These are phyloP conservation scores for Parnassius mnemosyne DNA, from an alignment of 2,888 invertebrate species.

Conservation along the genomic window DNA sequence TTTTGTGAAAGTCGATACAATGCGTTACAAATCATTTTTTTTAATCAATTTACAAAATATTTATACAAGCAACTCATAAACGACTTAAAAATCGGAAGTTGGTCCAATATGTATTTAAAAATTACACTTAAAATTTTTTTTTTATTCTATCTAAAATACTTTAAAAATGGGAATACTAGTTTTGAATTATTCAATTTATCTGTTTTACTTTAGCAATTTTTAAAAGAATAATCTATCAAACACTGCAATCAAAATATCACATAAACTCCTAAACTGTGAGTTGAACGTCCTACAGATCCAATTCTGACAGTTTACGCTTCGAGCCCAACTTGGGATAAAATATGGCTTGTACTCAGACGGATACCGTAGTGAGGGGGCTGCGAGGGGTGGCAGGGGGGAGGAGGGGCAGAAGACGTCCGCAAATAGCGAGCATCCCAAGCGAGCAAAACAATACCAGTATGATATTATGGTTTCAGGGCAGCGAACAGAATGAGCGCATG, in stretches of 20 bases:
- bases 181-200: too few relatives aligned
- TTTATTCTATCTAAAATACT: too few relatives aligned
- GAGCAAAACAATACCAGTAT: constrained; percentile 77
- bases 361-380: constrained; percentile 58
- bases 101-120: too few relatives aligned
- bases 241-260: constrained; percentile 29
- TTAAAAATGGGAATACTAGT: too few relatives aligned
- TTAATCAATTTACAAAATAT: too few relatives aligned
- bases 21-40: not conserved
- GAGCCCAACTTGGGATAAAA: constrained; percentile 75
- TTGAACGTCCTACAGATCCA: constrained; percentile 72
- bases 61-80: too few relatives aligned
- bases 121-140: too few relatives aligned
- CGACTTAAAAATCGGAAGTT: too few relatives aligned
- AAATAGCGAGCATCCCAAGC: constrained; percentile 72
- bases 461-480: constrained; percentile 67
- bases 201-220: not conserved
- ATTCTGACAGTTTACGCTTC: constrained; percentile 77
- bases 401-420: constrained; percentile 54
- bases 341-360: constrained; percentile 76
- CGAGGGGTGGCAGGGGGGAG: constrained; percentile 34
- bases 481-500: constrained; percentile 32
- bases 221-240: constrained; percentile 19
- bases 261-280: constrained; percentile 61
- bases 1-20: constrained; percentile 7